Base-by-base conservation (phyloP, 2,888 invertebrate genomes). In the Nycteola revayana region DNA sequence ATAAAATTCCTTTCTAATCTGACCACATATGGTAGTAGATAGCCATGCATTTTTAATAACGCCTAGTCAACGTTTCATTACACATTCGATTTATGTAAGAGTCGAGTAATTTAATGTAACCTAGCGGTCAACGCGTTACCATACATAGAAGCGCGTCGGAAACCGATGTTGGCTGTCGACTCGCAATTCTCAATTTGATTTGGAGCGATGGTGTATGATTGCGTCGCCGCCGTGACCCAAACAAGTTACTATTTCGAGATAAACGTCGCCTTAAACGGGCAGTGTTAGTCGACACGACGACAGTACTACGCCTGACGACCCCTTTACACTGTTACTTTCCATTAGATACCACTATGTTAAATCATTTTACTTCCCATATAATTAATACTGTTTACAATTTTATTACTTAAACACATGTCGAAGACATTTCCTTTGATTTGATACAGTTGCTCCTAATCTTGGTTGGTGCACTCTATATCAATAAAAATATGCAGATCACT, bases 161-260 rank as follows among this genome's bases (percentile, higher is more conserved):
- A 51, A 42, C 45, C 38, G 25, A 56, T 40, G 37, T 51, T 25
- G 42, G 34, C 30, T 45, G 42, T 51, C 34, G 37, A 52, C 25
- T 52, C 36, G 14, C 74, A 62, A 70, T 72, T 75, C 71, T 67
- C 49, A 60, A 63, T 73, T 75, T 79, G 75, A 80, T 81, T 80
- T 77, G 70, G 73, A 73, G 64, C 73, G 73, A 79, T 79, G 76
- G 73, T 70, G 73, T 77, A 69, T 74, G 78, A 82, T 81, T 83
- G 77, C 81, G 78, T 75, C 67, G 75, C 59, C 63, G 68, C 64
- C 71, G 68, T 78, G 81, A 78, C 75, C 81, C 77, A 80, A 85
- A 85, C 87, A 78, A 79, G 83, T 82, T 81, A 75, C 85, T 88
- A 84, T 87, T 85, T 86, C 75, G 81, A 86, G 84, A 84, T 86